Base-by-base conservation (phyloP, 2,888 invertebrate species). In the Tetranychus truncatus region DNA sequence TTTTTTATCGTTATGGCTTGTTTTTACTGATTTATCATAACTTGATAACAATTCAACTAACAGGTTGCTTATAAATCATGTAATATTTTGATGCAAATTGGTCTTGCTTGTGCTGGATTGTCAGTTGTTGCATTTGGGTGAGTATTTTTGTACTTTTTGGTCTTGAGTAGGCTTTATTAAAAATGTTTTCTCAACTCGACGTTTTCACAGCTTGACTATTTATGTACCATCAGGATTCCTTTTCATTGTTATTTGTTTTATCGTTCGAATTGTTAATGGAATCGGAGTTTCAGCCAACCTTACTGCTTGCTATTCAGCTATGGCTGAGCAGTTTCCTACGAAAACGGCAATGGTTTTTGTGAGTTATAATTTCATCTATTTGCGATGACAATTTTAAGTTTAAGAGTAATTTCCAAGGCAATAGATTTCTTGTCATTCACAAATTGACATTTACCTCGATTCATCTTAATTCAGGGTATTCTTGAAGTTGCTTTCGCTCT, bases 221-320 rank as follows among this genome's bases (percentile, higher is more conserved):
- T 55, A 55, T 1, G 2, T 55, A 55, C 5, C 55, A 65, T 0
- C 88, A 88, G 81, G 85, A 86, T 75, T 74, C 6, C 86, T 88
- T 1, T 92, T 92, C 82, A 89, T 92, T 78, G 84, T 87, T 0
- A 84, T 91, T 45, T 91, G 91, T 80, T 90, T 92, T 82, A 80
- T 88, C 44, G 89, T 91, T 78, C 85, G 92, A 74, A 89, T 91
- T 77, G 83, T 91, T 67, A 90, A 92, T 81, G 92, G 92, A 0
- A 85, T 91, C 84, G 92, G 92, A 20, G 91, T 91, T 80, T 91
- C 91, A 0, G 91, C 91, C 15, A 90, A 91, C 82, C 85, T 91
- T 66, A 91, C 91, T 0, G 91, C 92, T 0, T 89, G 90, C 79
- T 92, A 91, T 82, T 90, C 91, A 1, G 90, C 92, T 79, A 90